phyloP scores from a whole-genome alignment of 2,888 invertebrate species.

The Eurytoma californica region DNA sequence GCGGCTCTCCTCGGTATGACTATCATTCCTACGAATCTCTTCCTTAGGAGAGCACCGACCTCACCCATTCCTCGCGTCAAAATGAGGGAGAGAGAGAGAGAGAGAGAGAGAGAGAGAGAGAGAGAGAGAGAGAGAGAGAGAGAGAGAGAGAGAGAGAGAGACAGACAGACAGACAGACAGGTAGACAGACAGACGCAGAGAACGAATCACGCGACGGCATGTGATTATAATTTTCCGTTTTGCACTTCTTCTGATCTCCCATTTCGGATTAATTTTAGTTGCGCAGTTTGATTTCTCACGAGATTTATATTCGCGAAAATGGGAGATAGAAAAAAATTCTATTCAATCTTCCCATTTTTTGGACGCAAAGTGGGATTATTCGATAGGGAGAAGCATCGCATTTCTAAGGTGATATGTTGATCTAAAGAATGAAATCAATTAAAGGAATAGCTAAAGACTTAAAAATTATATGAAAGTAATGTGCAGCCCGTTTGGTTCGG shows the following conservation, averaged over 20 bases:
- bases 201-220: conserved; percentile 5
- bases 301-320: background rate
- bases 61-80: conserved; percentile 62
- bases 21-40: conserved; percentile 73
- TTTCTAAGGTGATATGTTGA: too few relatives aligned
- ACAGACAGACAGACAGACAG: too few relatives aligned
- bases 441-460: too few relatives aligned
- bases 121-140: conserved; percentile 31
- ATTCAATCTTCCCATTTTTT: too few relatives aligned
- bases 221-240: background rate
- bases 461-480: too few relatives aligned
- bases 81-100: background rate
- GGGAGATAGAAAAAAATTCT: background rate
- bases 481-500: background rate
- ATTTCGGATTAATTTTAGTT: background rate
- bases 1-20: conserved; percentile 68
- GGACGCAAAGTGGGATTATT: too few relatives aligned
- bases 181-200: too few relatives aligned
- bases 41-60: conserved; percentile 61
- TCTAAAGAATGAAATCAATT: too few relatives aligned
- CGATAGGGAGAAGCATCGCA: too few relatives aligned
- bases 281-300: background rate
- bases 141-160: conserved; percentile 41
- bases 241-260: too few relatives aligned
- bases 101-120: conserved; percentile 41